Evolutionary conservation across 2,888 invertebrate species (phyloP), one percentile per base, ranked within the genome.

Genomic region (Pelosia muscerda): DNA sequence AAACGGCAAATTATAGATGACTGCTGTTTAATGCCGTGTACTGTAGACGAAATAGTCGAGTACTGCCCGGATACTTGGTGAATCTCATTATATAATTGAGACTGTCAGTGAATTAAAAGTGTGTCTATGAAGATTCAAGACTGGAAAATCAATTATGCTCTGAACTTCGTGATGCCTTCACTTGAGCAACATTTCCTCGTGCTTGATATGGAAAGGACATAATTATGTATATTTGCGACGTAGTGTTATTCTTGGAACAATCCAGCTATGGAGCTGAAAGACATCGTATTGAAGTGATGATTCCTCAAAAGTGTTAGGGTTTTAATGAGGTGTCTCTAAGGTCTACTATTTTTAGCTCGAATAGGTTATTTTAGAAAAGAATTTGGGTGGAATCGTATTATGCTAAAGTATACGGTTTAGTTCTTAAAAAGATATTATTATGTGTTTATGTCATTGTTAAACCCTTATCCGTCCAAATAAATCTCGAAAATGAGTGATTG

Each of bases 51-150:
- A 72, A 77, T 94, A n/a, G 75, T 93, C 22, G 84, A 91, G 56
- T 94, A 93, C 71, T 94, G 94, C 76, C 91, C 92, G 15, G 91
- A 92, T 42, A 86, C 85, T 67, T 93, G 92, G 91, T 93, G 90
- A 92, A 28, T 60, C 23, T 23, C 6, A 28, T 11, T 15, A 38
- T 49, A 63, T 34, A 73, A 49, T 69, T 54, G 54, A 63, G 63
- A 74, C 73, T 76, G 59, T 74, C 67, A 64, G 73, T 78, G 70
- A 73, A 73, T 64, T 34, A 63, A 75, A 72, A 74, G 72, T 69
- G 69, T 68, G 65, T 42, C 59, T 70, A 70, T 72, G 75, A 68
- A 74, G 66, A 63, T 66, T 70, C 38, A 55, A 42, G 61, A 67
- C 15, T 63, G 28, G 28, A 54, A 69, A 72, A 74, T 66, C 66